Evolutionary conservation across 2,113 vertebrate genomes (phyloP).

Genomic region (Paratilapia polleni): DNA sequence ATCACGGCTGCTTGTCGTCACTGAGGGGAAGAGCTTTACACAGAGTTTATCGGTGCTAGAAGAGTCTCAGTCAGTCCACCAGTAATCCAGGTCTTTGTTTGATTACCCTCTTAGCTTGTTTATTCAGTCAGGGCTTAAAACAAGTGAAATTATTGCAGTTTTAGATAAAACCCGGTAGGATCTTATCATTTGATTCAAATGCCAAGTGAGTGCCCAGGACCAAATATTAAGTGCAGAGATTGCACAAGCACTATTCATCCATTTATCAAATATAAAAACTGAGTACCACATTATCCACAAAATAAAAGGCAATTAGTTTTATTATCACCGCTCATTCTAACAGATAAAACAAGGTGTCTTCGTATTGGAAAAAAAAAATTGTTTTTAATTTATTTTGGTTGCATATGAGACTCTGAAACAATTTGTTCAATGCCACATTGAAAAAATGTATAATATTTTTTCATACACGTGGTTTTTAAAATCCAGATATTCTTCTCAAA

Average conservation of each 20-base stretch:
- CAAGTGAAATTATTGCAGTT: not conserved
- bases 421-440: no score
- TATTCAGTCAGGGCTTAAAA: slow-evolving; percentile 1
- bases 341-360: no score
- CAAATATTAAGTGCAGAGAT: not conserved
- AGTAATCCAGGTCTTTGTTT: slow-evolving; percentile 44
- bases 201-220: not conserved
- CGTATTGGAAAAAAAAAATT: no score
- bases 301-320: not conserved
- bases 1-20: slow-evolving; percentile 58
- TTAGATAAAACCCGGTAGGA: not conserved
- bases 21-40: slow-evolving; percentile 64
- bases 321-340: not conserved
- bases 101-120: slow-evolving; percentile 14
- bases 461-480: no score
- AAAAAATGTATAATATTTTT: not conserved
- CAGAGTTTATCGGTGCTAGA: slow-evolving; percentile 45
- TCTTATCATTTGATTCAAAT: not conserved
- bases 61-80: slow-evolving; percentile 36
- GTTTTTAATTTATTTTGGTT: no score
- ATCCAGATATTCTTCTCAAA: not conserved
- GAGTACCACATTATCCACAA: not conserved
- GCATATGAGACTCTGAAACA: not conserved
- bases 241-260: not conserved
- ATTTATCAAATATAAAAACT: not conserved